A percentile compares a stretch with the other conserved stretches of the same genome.
phyloP scores from a whole-genome alignment of 2,888 invertebrate species.

The Limnephilus marmoratus region DNA sequence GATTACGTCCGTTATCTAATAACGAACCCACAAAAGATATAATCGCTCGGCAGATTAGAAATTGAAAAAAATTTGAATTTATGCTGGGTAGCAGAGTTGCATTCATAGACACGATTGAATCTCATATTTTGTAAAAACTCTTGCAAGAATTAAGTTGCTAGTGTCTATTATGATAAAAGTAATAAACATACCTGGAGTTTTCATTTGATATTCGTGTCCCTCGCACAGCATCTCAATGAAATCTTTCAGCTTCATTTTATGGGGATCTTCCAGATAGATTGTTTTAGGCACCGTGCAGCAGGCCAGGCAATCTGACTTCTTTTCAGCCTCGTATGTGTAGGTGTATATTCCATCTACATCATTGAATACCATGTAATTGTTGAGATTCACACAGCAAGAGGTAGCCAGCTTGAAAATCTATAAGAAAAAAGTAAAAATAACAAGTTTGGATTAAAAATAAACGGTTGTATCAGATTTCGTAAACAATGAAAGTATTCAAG shows the following conservation, averaged over 20 bases:
- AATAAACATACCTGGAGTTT: conserved; percentile 82
- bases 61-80: no score
- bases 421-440: conserved; percentile 60
- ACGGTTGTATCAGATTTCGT: no score
- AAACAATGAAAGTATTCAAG: no score
- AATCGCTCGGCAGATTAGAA: no score
- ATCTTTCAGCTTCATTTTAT: conserved; percentile 85
- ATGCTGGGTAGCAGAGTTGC: no score
- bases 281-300: conserved; percentile 87
- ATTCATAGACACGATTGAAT: no score
- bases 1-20: no score
- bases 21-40: no score
- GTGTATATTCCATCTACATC: conserved; percentile 97
- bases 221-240: conserved; percentile 89
- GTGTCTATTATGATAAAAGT: no score
- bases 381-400: conserved; percentile 91
- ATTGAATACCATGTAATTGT: conserved; percentile 98
- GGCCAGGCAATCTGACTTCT: conserved; percentile 90
- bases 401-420: conserved; percentile 96
- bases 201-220: conserved; percentile 90
- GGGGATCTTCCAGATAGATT: conserved; percentile 80
- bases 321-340: conserved; percentile 95
- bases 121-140: no score
- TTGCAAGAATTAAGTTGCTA: not conserved
- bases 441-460: not conserved